Base-by-base conservation (phyloP, 2,113 vertebrate genomes). In the Rhinopomastus cyanomelas region DNA sequence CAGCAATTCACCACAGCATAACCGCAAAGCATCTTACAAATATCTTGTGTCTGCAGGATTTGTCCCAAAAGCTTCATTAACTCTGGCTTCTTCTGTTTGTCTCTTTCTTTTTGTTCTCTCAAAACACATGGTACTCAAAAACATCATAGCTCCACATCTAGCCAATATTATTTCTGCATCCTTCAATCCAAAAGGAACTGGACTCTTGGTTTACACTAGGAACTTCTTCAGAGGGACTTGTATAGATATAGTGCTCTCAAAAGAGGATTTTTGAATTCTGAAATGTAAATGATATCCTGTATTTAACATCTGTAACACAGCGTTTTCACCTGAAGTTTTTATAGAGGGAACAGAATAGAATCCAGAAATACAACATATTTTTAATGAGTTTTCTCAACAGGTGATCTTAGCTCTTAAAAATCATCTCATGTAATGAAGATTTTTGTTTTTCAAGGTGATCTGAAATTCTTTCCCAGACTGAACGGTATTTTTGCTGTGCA, bases 401-500 rank as follows among this genome's bases (percentile, higher is more conserved):
- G 59, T 83, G 22, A 69, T 81, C 56, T 71, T 83, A 72, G 76
- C 80, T 81, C 88, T 91, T 94, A 78, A 86, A 93, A 91, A 49
- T 85, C 27, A 69, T 56, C 15, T 77, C 53, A 52, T 51, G 29
- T 49, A 71, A 74, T 69, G 79, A 66, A 76, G 25, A 21, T 42
- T 85, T 92, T 73, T 75, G 51, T 92, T 87, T 88, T 61, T 91
- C 75, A 37, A 27, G 62, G 55, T 62, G 29, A 85, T 80, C 12
- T 52, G 42, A 80, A 92, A 85, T 85, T 77, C 80, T 23, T 87
- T 77, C 27, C 60, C 34, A 89, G 67, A 61, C 42, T 3, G 3
- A 89, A 79, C 21, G 37, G 30, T 74, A 44, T 49, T 30, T 90
- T 86, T 84, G 32, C 78, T 76, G 17, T 72, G 62, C 55, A 85